Base-by-base conservation (phyloP, 2,797 vertebrate species). In the Cryptoblepharus egeriae region DNA sequence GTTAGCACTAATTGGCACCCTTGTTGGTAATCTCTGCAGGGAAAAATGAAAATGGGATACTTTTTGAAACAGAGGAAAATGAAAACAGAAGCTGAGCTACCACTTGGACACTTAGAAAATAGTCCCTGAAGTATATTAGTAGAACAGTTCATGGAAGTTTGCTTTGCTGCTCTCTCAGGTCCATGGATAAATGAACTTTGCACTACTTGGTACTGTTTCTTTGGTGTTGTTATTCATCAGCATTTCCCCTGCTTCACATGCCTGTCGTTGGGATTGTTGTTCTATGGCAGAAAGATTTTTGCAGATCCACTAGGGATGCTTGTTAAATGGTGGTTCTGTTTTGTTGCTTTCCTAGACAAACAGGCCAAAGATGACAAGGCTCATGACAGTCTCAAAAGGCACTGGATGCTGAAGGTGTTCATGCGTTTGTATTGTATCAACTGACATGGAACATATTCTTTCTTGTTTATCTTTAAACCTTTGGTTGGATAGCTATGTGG, bases 201-300 rank as follows among this genome's bases (percentile, higher is more conserved):
- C 63, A 0, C 0, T 80, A 87, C n/a, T 64, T 0, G 1, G 16
- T 32, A 45, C 22, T 0, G 42, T 32, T 63, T 7, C 11, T 0
- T 70, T 84, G 20, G 1, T 0, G 57, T 74, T 39, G 10, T 75
- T 28, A 18, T 87, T 85, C 39, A 13, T 49, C 22, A 74, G 78
- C 70, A 57, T 2, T 65, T 71, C 3, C 42, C n/a, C 52, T 75
- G 11, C 11, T 5, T 86, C 65, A 13, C 11, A 30, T 60, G 18
- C 7, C 12, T 65, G 0, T 35, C 9, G 24, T 32, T 77, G 61
- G 13, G 0, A 18, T 75, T 67, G 2, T 60, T 75, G 3, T 0
- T 49, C 55, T 84, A 81, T 63, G 39, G 6, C 12, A 69, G 79
- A 73, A 64, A 26, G 12, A 69, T 1, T 65, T 24, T 5, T 35